Evolutionary conservation across 2,888 invertebrate genomes (phyloP), one percentile per base, ranked within the genome.

Genomic region (Drosophila atripex): DNA sequence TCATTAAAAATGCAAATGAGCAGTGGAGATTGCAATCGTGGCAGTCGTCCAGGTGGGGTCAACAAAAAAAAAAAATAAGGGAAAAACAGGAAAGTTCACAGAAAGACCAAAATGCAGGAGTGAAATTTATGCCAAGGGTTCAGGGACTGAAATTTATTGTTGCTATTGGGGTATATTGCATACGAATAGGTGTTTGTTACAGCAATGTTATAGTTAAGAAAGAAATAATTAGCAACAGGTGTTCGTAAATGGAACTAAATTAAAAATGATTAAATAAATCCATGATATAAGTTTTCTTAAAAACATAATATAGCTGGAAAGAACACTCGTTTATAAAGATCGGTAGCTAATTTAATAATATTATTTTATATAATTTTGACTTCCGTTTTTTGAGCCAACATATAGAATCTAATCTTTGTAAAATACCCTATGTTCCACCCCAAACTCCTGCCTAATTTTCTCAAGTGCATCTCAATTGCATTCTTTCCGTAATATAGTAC

Each of bases 1-100:
- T 83, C 82, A 83, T 83, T 83, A 83, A 83, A 75, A 73, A 83
- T 83, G 83, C 77, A 83, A 83, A 83, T 88, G 86, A 88, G 82
- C 78, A 85, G 73, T 80, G 84, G 54, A 86, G 86, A 85, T 84
- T 78, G 82, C 73, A 63, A 46, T 61, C 59, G 68, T 38, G 59
- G 78, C 65, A 61, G 52, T 65, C 63, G 45, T 46, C 57, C 83
- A 82, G 78, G 78, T 79, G 73, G 78, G 70, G 54, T 68, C 59
- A 61, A 25, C 30, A 39, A 56, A 56, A 45, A 43, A 38, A 46
- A 59, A 65, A 63, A 65, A 57, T 73, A 55, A 56, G 46, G 50
- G 55, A 25, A 59, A 65, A 57, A 50, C 52, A 25, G 32, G 18
- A 57, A 56, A 35, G 14, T 46, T 66, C 38, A 28, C 25, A 63